Conservation (phyloP, 2,888 invertebrate genomes). For the Leptopilina syphax region DNA sequence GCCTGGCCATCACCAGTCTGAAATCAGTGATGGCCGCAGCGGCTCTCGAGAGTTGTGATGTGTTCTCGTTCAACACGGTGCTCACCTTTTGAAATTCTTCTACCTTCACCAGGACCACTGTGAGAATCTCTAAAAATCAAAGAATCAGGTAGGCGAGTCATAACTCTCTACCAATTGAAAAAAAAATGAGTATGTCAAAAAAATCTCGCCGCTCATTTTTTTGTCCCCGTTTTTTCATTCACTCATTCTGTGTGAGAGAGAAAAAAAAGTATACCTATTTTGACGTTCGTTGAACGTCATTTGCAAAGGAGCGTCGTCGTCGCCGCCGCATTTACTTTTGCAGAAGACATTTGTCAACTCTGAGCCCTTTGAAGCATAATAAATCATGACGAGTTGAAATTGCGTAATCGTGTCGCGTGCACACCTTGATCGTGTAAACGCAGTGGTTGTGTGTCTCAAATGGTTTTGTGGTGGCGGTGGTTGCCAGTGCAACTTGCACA, state of each 20-base stretch:
- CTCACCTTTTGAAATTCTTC: conserved; percentile 62
- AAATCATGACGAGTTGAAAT: background rate
- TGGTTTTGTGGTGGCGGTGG: background rate
- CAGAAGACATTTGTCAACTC: conserved; percentile 4
- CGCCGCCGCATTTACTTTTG: conserved; percentile 4
- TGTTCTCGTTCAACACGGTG: conserved; percentile 56
- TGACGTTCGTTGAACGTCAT: conserved; percentile 21
- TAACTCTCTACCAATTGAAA: background rate
- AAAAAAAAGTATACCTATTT: background rate
- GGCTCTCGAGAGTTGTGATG: conserved; percentile 63
- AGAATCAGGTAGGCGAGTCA: conserved; percentile 18
- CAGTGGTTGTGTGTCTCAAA: conserved; percentile 50
- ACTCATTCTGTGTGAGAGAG: background rate
- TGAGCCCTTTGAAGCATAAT: background rate
- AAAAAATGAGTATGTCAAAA: background rate
- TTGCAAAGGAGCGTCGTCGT: conserved; percentile 15
- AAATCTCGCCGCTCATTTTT: background rate
- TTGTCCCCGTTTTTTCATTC: background rate
- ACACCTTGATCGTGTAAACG: conserved; percentile 43
- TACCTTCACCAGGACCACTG: conserved; percentile 27
- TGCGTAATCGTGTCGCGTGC: conserved; percentile 37
- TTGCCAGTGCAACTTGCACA: background rate
- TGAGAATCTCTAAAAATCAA: background rate
- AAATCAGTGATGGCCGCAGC: conserved; percentile 69
- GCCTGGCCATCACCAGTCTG: conserved; percentile 76